Evolutionary conservation across 2,113 vertebrate genomes (phyloP).

Genomic region (Macquaria ambigua): DNA sequence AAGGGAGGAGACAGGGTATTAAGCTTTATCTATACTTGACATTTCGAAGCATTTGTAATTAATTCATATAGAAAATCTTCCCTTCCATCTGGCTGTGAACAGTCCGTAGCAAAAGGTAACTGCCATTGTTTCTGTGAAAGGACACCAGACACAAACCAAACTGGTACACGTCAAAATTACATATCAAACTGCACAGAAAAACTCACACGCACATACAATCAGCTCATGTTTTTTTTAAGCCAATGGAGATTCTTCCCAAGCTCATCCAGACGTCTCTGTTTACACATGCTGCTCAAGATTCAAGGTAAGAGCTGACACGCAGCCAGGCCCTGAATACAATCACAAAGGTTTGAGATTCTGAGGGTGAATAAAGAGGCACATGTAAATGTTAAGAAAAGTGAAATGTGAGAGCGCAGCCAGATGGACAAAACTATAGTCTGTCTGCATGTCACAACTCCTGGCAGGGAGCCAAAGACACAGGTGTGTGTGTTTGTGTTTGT

Average conservation of each 20-base stretch:
- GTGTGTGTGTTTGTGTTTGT: conserved; percentile 27
- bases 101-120: conserved; percentile 51
- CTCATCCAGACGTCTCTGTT: conserved; percentile 4
- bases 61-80: conserved; percentile 80
- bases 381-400: conserved; percentile 45
- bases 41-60: conserved; percentile 86
- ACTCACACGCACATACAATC: conserved; percentile 16
- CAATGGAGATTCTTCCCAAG: background rate
- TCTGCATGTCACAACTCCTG: conserved; percentile 49
- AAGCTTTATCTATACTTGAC: conserved; percentile 86
- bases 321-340: conserved; percentile 38
- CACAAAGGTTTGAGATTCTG: conserved; percentile 28
- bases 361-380: conserved; percentile 62
- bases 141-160: conserved; percentile 31
- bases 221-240: background rate
- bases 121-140: conserved; percentile 64
- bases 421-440: conserved; percentile 59
- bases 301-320: conserved; percentile 20
- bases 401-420: conserved; percentile 54
- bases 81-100: conserved; percentile 50
- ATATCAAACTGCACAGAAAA: background rate
- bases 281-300: conserved; percentile 32
- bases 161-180: conserved; percentile 7
- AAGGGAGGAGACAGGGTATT: conserved; percentile 79
- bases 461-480: conserved; percentile 50